phyloP scores from a whole-genome alignment of 2,113 vertebrate genomes.

The Stigmatopora argus region DNA sequence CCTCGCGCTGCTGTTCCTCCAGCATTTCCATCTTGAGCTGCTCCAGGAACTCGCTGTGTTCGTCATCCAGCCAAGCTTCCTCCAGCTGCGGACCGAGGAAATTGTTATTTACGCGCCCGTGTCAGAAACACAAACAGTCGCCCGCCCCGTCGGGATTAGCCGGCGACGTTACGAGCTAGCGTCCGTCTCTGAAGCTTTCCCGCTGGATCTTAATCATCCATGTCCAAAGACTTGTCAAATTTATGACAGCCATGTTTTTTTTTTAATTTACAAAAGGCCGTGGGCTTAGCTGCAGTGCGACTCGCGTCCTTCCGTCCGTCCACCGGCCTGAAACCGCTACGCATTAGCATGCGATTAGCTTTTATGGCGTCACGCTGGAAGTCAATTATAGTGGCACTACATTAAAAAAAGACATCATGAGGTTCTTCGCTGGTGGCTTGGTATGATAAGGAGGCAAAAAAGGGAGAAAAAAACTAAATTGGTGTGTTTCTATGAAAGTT shows the following conservation, averaged over 20 bases:
- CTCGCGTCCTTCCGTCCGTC: constrained; percentile 47
- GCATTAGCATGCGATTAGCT: constrained; percentile 72
- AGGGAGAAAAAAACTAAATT: too few relatives aligned
- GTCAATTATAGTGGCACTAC: constrained; percentile 68
- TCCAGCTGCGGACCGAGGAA: constrained; percentile 75
- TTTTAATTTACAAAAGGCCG: constrained; percentile 62
- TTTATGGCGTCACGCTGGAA: constrained; percentile 70
- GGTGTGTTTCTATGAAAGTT: too few relatives aligned
- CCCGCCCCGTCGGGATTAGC: background rate
- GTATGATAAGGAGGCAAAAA: background rate
- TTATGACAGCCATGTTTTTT: constrained; percentile 57
- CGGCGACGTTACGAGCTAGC: background rate
- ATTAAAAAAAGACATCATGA: constrained; percentile 70
- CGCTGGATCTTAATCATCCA: constrained; percentile 39
- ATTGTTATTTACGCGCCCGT: background rate
- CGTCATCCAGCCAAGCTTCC: constrained; percentile 95
- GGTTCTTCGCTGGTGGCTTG: constrained; percentile 46
- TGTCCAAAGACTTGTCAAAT: constrained; percentile 51
- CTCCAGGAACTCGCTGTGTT: constrained; percentile 94
- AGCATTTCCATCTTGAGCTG: constrained; percentile 93
- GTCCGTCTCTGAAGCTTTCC: constrained; percentile 54
- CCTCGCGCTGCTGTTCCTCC: constrained; percentile 88
- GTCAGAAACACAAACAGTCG: background rate
- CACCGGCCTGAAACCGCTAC: constrained; percentile 59
- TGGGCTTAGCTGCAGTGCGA: constrained; percentile 54